These are phyloP conservation scores for Fissipunctia ypsillon DNA, from an alignment of 2,888 invertebrate species.

Conservation along the genomic window DNA sequence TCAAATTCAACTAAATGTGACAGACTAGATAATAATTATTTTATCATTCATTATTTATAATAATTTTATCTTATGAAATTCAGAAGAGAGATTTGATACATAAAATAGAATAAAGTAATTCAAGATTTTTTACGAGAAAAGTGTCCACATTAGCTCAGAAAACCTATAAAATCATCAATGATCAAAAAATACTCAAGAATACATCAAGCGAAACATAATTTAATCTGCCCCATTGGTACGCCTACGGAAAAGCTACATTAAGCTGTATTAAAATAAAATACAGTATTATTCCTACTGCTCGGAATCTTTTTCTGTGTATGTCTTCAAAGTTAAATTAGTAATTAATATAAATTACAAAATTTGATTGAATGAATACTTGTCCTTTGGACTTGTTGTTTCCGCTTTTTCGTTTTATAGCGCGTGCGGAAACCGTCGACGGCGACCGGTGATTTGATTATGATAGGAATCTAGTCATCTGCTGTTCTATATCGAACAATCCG, in stretches of 20 bases:
- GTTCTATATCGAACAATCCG: not conserved
- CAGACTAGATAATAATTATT: conserved; percentile 1
- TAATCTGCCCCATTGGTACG: conserved; percentile 31
- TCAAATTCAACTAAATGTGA: not conserved
- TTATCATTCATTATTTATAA: not conserved
- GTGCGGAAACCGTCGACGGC: conserved; percentile 4
- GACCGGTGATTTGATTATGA: conserved; percentile 38
- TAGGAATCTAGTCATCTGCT: not conserved
- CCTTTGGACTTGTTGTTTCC: conserved; percentile 16
- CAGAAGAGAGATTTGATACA: not conserved
- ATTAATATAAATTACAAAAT: conserved; percentile 5
- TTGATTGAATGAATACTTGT: conserved; percentile 9
- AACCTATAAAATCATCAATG: conserved; percentile 7
- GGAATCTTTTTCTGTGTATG: too few species aligned
- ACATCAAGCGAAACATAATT: conserved; percentile 38
- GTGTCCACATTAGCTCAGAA: not conserved
- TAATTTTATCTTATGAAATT: not conserved
- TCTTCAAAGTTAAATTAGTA: not conserved
- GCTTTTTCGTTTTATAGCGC: conserved; percentile 22
- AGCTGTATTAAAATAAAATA: conserved; percentile 37
- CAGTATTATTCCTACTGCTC: conserved; percentile 5
- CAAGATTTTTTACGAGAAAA: not conserved
- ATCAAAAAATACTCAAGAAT: conserved; percentile 20
- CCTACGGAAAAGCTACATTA: not conserved
- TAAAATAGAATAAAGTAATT: not conserved